Conservation (phyloP, 1,140 invertebrate species). For the Eufriesea mexicana region DNA sequence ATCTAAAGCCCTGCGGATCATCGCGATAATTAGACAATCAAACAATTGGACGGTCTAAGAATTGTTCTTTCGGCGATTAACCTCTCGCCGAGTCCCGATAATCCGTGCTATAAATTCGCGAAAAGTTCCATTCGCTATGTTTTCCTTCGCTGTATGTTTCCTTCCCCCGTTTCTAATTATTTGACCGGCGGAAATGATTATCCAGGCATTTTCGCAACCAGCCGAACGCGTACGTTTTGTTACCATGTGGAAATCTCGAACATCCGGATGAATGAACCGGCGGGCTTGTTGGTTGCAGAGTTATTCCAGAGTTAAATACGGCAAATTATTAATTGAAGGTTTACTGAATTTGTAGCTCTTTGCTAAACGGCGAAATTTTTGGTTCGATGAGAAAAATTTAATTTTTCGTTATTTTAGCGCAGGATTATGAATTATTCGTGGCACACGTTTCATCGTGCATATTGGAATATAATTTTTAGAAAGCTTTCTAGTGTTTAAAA, state of each 20-base stretch:
- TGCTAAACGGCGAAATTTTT: too few relatives aligned
- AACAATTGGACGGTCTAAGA: background rate
- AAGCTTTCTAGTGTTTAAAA: too few relatives aligned
- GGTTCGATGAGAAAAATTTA: too few relatives aligned
- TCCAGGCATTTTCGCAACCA: background rate
- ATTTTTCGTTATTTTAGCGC: too few relatives aligned
- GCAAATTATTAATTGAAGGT: background rate
- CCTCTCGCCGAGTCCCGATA: too few relatives aligned
- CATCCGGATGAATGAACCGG: background rate
- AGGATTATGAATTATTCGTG: too few relatives aligned
- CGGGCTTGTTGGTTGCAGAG: background rate
- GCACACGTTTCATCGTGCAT: too few relatives aligned
- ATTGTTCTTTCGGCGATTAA: background rate
- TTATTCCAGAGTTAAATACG: too few relatives aligned
- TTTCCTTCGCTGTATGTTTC: too few relatives aligned
- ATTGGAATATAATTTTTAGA: too few relatives aligned
- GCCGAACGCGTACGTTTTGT: background rate
- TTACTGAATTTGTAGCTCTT: too few relatives aligned
- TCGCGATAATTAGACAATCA: background rate
- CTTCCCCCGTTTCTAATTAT: background rate
- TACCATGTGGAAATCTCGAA: background rate
- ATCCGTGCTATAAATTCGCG: background rate
- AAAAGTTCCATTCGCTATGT: background rate
- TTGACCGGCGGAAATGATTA: background rate
- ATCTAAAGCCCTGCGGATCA: background rate